A percentile compares a stretch with the other conserved stretches of the same genome.
phyloP scores from a whole-genome alignment of 2,113 vertebrate species.

The Todiramphus chloris region DNA sequence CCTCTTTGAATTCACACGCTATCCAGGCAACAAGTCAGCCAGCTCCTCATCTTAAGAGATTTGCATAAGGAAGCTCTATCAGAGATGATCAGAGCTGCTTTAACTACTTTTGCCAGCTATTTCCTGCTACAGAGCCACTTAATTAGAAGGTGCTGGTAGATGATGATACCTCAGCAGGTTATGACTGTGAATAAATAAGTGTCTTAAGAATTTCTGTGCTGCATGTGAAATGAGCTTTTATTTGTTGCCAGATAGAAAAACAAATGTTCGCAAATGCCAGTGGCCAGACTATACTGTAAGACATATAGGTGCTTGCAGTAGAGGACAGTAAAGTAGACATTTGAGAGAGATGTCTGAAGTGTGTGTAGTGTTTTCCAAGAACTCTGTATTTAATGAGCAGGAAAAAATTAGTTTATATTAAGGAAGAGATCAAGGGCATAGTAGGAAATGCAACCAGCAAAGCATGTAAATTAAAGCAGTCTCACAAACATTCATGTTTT shows the following conservation, averaged over 20 bases:
- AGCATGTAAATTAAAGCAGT: neutral
- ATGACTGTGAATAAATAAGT: neutral
- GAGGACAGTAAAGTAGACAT: neutral
- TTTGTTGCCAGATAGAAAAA: neutral
- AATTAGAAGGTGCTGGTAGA: constrained; percentile 7
- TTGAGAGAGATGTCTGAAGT: neutral
- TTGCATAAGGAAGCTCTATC: neutral
- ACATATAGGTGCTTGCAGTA: neutral
- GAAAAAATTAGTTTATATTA: neutral
- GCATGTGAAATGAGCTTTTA: neutral
- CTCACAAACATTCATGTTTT: neutral
- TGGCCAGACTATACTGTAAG: neutral
- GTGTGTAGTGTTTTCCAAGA: neutral
- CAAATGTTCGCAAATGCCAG: neutral
- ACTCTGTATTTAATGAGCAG: neutral
- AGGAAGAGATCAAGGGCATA: neutral
- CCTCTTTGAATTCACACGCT: neutral
- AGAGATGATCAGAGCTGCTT: neutral
- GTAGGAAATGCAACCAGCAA: neutral
- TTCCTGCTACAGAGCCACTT: neutral
- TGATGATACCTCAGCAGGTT: neutral
- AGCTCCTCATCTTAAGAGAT: neutral
- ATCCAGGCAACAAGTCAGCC: neutral
- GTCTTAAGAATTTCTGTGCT: neutral
- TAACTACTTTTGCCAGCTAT: neutral